phyloP scores from a whole-genome alignment of 2,797 vertebrate species.

The Paramormyrops hopkinsi region DNA sequence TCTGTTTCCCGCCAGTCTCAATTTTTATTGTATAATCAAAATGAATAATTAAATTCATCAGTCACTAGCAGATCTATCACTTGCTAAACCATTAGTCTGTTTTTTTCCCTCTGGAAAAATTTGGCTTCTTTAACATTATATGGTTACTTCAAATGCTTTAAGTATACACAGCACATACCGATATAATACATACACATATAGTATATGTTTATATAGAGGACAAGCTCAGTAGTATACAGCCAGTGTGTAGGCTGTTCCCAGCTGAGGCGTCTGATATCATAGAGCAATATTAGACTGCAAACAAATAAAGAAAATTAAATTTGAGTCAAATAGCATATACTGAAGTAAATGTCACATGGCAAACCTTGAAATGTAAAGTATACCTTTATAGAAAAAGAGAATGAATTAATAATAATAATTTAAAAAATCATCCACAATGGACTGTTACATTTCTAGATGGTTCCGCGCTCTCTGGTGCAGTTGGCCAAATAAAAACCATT shows the following conservation, averaged over 20 bases:
- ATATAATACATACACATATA: not conserved
- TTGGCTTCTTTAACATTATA: not conserved
- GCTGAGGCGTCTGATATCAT: not conserved
- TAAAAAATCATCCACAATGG: not conserved
- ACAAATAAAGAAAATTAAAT: not conserved
- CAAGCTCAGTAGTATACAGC: not conserved
- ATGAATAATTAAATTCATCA: constrained; percentile 3
- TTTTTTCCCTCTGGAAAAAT: not conserved
- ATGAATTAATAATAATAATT: not conserved
- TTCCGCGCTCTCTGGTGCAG: not conserved
- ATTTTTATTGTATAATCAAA: constrained; percentile 4
- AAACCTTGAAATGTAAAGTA: not conserved
- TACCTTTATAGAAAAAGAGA: not conserved
- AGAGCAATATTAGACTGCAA: not conserved
- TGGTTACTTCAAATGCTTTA: not conserved
- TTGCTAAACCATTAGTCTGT: not conserved
- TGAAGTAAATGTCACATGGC: not conserved
- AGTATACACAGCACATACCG: not conserved
- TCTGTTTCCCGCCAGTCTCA: not conserved
- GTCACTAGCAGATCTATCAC: not conserved
- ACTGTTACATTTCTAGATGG: not conserved
- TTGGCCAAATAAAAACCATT: not conserved
- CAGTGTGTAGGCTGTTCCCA: not conserved
- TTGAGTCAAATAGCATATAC: not conserved
- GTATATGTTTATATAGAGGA: not conserved